These are phyloP conservation scores for Busseola fusca DNA, from an alignment of 2,888 invertebrate species.

Conservation along the genomic window DNA sequence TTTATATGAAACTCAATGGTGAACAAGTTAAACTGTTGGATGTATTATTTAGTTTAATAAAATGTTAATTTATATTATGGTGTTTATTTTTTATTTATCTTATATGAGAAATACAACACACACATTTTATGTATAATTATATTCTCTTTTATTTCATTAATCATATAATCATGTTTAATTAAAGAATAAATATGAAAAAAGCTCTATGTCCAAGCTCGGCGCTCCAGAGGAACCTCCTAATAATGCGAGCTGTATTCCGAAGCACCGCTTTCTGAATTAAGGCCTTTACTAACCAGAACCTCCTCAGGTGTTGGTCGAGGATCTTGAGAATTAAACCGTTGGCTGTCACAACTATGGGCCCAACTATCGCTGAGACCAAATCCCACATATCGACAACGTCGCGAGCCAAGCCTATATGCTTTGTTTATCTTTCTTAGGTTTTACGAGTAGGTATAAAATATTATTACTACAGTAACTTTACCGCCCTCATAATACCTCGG, in stretches of 20 bases:
- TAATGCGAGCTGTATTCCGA: background rate
- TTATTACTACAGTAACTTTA: too few relatives aligned
- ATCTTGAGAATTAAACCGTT: too few relatives aligned
- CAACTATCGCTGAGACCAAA: background rate
- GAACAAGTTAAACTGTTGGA: conserved; percentile 15
- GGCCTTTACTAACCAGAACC: background rate
- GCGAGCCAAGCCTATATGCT: background rate
- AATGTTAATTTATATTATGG: conserved; percentile 28
- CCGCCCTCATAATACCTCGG: background rate
- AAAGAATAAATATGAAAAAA: too few relatives aligned
- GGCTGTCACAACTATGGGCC: background rate
- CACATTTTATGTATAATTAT: background rate
- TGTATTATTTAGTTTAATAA: conserved; percentile 50
- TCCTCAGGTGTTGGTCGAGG: background rate
- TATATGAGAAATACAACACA: background rate
- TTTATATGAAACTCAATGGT: conserved; percentile 17
- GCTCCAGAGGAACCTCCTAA: background rate
- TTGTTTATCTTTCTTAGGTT: background rate
- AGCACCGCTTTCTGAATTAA: background rate
- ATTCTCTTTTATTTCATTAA: background rate
- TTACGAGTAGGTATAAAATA: background rate
- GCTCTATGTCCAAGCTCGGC: too few relatives aligned
- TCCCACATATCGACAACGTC: background rate
- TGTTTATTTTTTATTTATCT: conserved; percentile 4
- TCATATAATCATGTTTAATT: too few relatives aligned